phyloP scores from a whole-genome alignment of 2,113 vertebrate genomes.

The Hemiscyllium ocellatum region DNA sequence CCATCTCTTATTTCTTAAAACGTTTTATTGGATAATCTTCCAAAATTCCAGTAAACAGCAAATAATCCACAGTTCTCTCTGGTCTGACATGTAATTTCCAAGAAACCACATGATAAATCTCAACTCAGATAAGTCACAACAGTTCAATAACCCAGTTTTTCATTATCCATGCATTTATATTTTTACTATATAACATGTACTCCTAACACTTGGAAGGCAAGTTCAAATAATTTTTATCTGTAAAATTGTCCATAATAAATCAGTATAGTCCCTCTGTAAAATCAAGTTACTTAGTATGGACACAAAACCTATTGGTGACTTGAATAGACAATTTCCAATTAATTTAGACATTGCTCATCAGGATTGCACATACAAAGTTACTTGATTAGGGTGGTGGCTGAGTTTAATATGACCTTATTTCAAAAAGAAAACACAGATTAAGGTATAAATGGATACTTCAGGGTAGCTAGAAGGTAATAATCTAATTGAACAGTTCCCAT shows the following conservation, averaged over 20 bases:
- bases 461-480: not conserved
- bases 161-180: too few relatives aligned
- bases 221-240: not conserved
- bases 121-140: too few relatives aligned
- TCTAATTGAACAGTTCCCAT: not conserved
- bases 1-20: too few relatives aligned
- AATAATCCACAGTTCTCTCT: too few relatives aligned
- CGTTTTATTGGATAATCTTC: too few relatives aligned
- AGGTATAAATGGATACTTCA: not conserved
- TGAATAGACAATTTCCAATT: not conserved
- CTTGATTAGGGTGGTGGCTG: not conserved
- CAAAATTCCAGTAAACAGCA: too few relatives aligned
- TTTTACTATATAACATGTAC: too few relatives aligned
- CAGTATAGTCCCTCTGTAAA: not conserved
- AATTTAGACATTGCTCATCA: not conserved
- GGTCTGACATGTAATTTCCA: too few relatives aligned
- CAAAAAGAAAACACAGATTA: not conserved
- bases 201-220: not conserved
- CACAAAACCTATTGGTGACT: not conserved
- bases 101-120: too few relatives aligned
- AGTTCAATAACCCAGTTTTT: too few relatives aligned
- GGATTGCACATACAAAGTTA: not conserved
- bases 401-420: not conserved
- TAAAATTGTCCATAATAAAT: not conserved
- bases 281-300: not conserved